Percentiles rank a stretch among this genome's conserved stretches.
phyloP scores from a whole-genome alignment of 2,888 invertebrate genomes.

The Cantharis rustica region DNA sequence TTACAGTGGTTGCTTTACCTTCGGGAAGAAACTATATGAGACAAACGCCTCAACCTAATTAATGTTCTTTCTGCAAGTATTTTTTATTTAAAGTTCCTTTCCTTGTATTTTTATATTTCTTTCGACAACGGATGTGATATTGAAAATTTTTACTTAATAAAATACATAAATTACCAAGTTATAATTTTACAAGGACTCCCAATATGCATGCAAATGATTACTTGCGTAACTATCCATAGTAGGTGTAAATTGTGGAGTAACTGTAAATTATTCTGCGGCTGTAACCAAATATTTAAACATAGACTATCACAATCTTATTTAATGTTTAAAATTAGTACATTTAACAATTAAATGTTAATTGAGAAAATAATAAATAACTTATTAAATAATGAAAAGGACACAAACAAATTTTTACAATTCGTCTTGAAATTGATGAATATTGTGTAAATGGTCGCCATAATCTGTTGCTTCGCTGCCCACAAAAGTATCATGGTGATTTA shows the following conservation, averaged over 20 bases:
- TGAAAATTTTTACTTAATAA: neutral
- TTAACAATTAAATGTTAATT: neutral
- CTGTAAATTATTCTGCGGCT: no score
- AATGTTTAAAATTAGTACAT: neutral
- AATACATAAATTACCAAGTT: neutral
- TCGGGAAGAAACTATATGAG: slow-evolving; percentile 87
- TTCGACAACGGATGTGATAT: neutral
- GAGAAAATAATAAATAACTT: neutral
- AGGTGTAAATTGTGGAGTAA: no score
- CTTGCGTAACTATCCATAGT: no score
- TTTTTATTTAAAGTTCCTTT: neutral
- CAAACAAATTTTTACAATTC: slow-evolving; percentile 65
- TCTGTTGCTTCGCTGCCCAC: slow-evolving; percentile 93
- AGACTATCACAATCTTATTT: neutral
- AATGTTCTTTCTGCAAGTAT: neutral
- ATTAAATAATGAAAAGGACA: neutral
- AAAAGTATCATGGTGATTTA: slow-evolving; percentile 84
- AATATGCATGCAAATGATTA: no score
- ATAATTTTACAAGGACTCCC: no score
- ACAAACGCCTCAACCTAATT: slow-evolving; percentile 65
- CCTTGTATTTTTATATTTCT: neutral
- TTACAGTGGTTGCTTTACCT: slow-evolving; percentile 72
- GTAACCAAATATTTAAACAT: neutral
- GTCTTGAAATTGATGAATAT: slow-evolving; percentile 77
- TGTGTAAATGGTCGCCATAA: slow-evolving; percentile 83